Percentiles rank a stretch among this genome's conserved stretches.
Conservation (phyloP, 2,888 invertebrate species). For the Synanthedon formicaeformis region DNA sequence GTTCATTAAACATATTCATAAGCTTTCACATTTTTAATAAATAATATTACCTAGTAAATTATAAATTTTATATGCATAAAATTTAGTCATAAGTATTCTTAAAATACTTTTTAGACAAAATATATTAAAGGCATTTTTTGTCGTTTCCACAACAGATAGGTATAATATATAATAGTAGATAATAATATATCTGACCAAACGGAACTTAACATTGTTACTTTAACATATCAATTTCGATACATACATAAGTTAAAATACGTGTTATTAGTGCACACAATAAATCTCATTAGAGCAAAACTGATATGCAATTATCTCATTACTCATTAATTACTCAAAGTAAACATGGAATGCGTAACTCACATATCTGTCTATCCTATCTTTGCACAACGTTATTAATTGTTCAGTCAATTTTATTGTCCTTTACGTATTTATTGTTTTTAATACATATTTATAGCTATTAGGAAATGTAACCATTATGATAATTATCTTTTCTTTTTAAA, state of each 20-base stretch:
- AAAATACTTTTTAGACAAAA: too few species aligned
- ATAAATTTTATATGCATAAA: too few species aligned
- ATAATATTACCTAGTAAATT: too few species aligned
- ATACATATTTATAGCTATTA: not conserved
- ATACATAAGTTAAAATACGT: not conserved
- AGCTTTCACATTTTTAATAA: too few species aligned
- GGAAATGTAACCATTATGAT: not conserved
- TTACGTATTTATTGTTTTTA: not conserved
- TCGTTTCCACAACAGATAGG: too few species aligned
- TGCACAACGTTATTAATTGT: slow-evolving; percentile 1
- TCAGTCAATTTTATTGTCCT: not conserved
- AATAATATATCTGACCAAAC: too few species aligned
- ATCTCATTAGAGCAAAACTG: slow-evolving; percentile 16
- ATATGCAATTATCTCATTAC: slow-evolving; percentile 42
- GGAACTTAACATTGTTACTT: not conserved
- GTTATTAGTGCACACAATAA: not conserved
- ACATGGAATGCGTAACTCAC: slow-evolving; percentile 17
- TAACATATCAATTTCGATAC: not conserved
- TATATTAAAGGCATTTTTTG: too few species aligned
- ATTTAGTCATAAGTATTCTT: too few species aligned
- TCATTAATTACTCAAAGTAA: slow-evolving; percentile 40
- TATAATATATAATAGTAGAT: too few species aligned
- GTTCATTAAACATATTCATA: too few species aligned
- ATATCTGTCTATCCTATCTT: slow-evolving; percentile 16
- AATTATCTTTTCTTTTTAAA: not conserved